Conservation (phyloP, 1,140 invertebrate species). For the Metopolophium dirhodum region DNA sequence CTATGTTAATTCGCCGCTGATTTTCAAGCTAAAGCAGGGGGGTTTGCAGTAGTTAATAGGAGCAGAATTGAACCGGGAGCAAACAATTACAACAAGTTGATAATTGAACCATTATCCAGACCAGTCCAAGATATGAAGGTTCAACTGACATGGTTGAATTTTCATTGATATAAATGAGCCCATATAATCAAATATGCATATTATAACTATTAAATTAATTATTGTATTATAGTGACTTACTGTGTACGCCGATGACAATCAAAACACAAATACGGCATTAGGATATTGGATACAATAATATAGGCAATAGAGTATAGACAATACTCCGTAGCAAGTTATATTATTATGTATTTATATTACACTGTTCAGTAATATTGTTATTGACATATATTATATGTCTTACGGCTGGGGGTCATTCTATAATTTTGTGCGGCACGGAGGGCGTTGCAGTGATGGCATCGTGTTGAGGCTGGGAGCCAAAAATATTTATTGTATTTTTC, state of each 20-base stretch:
- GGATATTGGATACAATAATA: not conserved
- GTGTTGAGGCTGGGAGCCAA: too few relatives aligned
- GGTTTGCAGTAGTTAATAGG: not conserved
- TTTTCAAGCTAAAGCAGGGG: not conserved
- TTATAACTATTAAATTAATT: not conserved
- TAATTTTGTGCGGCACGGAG: too few relatives aligned
- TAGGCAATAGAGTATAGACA: too few relatives aligned
- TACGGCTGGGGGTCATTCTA: too few relatives aligned
- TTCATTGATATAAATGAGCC: constrained; percentile 8
- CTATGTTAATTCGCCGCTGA: not conserved
- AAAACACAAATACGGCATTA: not conserved
- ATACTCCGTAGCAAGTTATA: too few relatives aligned
- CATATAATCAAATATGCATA: not conserved
- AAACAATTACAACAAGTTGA: not conserved
- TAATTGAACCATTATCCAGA: not conserved
- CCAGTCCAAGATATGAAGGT: not conserved
- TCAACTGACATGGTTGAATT: not conserved
- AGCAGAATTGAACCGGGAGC: not conserved
- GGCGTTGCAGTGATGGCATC: too few relatives aligned
- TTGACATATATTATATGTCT: too few relatives aligned
- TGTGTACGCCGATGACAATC: not conserved
- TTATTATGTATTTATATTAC: too few relatives aligned
- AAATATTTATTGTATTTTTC: too few relatives aligned
- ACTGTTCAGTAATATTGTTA: too few relatives aligned
- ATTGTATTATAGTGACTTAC: not conserved